Evolutionary conservation across 1,140 invertebrate species (phyloP), one percentile per base, ranked within the genome.

Genomic region (Potamilus streckersoni): DNA sequence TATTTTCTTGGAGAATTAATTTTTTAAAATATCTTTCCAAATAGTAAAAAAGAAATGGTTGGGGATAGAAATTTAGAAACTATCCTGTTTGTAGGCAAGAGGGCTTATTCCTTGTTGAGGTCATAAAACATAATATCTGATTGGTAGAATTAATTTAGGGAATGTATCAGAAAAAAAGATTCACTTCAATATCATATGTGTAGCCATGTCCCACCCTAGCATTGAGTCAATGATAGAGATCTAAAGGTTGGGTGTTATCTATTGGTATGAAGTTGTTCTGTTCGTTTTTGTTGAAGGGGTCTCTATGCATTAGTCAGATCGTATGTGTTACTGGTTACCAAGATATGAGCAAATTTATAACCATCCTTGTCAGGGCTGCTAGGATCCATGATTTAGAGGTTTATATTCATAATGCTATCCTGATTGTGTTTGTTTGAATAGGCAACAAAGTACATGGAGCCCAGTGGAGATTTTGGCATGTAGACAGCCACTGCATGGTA

Each of bases 271-370:
- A 62, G 20, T n/a, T n/a, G 19, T 23, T 14, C 20, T 23, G 19
- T 62, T 62, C 8, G 60, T 11, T n/a, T 62, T n/a, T 19, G 20
- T 23, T 62, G 20, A 62, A n/a, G 20, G 16, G 64, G 64, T 66
- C 64, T n/a, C 64, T 13, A 11, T 12, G 11, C 19, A 66, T n/a
- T 66, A 31, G 64, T 66, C 64, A 31, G 27, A n/a, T 69, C 68
- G 63, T 69, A 17, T 58, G 69, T 56, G 71, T 23, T 31, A 31
- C 20, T 68, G 66, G 79, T 66, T 73, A 79, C 81, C 59, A 61
- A 70, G 64, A 73, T 79, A 82, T 82, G 71, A 59, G 59, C 31
- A 69, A 63, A 82, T 82, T 82, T 81, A 80, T 80, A 70, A 79
- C 64, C 31, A 59, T 64, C 63, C 27, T 63, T 79, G 75, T 79